Percentiles rank a stretch among this genome's conserved stretches.
These are phyloP conservation scores for Choloepus hoffmanni DNA, from an alignment of 2,113 vertebrate genomes.

Conservation along the genomic window DNA sequence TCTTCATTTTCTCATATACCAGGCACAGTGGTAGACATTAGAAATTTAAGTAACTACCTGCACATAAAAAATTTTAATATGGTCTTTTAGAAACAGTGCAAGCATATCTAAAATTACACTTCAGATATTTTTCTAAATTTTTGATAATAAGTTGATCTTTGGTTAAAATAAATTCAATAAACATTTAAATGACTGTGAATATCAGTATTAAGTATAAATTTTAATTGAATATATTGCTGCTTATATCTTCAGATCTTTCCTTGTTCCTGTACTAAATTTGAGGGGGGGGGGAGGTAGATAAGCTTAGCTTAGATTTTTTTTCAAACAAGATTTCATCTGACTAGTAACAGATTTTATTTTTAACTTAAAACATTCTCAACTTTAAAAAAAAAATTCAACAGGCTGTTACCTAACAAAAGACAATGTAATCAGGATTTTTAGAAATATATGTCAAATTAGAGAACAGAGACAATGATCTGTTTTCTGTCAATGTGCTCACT, in stretches of 20 bases:
- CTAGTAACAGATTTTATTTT: not conserved
- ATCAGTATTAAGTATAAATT: not conserved
- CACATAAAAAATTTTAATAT: too few relatives aligned
- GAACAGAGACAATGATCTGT: constrained; percentile 46
- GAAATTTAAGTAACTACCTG: too few relatives aligned
- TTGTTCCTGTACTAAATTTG: not conserved
- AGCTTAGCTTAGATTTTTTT: accelerated
- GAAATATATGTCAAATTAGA: constrained; percentile 21
- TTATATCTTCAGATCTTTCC: not conserved
- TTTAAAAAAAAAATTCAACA: constrained; percentile 15
- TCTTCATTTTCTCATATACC: not conserved
- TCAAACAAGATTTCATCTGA: not conserved
- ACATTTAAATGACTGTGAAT: not conserved
- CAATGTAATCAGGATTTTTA: constrained; percentile 68
- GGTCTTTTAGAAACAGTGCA: not conserved
- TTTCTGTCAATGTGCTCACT: not conserved
- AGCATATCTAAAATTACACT: not conserved
- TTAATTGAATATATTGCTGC: not conserved
- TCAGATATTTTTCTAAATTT: not conserved
- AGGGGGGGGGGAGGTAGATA: not conserved
- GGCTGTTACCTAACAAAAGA: constrained; percentile 59
- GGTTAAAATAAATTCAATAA: not conserved
- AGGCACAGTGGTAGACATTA: not conserved
- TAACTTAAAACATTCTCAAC: constrained; percentile 23
- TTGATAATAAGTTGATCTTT: not conserved